phyloP scores from a whole-genome alignment of 2,888 invertebrate genomes.

The Drosophila rellima region DNA sequence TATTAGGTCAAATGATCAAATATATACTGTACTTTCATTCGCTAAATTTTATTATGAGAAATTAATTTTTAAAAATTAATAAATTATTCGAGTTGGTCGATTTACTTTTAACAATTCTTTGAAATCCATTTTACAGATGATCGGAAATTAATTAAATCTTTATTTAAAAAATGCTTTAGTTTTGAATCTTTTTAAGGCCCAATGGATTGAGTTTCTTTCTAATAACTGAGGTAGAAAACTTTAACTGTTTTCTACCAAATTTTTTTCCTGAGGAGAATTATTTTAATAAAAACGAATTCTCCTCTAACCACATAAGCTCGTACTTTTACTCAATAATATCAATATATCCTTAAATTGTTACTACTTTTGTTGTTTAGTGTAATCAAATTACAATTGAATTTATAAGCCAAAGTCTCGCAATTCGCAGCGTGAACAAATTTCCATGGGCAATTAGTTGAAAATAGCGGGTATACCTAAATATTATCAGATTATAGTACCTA shows the following conservation, averaged over 20 bases:
- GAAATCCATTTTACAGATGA: not conserved
- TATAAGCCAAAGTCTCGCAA: constrained; percentile 20
- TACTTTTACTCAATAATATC: not conserved
- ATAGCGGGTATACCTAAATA: constrained; percentile 13
- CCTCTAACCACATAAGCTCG: too few species aligned
- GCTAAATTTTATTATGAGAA: too few species aligned
- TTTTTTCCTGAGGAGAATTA: too few species aligned
- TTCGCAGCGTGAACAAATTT: constrained; percentile 43
- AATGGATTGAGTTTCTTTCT: too few species aligned
- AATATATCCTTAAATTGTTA: not conserved
- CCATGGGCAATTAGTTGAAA: constrained; percentile 41
- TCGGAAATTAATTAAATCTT: not conserved
- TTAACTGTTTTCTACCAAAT: too few species aligned
- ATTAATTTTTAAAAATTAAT: not conserved
- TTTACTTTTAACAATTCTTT: not conserved
- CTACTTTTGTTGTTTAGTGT: constrained; percentile 12
- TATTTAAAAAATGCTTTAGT: not conserved
- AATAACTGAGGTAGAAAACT: too few species aligned
- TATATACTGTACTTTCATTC: not conserved
- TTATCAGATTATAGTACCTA: constrained; percentile 13
- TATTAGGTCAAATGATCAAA: too few species aligned
- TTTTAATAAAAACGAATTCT: not conserved
- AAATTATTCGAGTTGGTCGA: not conserved
- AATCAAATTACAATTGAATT: constrained; percentile 57
- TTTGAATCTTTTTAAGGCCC: too few species aligned